A percentile compares a stretch with the other conserved stretches of the same genome.
These are phyloP conservation scores for Leptinotarsa peninsularis DNA, from an alignment of 2,888 invertebrate species.

Conservation along the genomic window DNA sequence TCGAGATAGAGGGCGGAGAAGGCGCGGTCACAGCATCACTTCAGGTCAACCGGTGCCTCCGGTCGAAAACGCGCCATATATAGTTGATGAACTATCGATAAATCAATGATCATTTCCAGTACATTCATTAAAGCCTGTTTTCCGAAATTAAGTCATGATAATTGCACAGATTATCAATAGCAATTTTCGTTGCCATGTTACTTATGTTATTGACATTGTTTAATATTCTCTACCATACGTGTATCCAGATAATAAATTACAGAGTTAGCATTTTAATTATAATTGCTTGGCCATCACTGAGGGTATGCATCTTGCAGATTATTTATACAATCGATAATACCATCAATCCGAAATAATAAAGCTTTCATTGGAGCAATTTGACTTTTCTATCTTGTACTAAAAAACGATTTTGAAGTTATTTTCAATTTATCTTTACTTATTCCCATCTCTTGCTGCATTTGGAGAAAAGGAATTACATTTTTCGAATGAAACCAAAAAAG, in stretches of 20 bases:
- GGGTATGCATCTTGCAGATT: constrained; percentile 30
- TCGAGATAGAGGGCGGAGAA: too few relatives aligned
- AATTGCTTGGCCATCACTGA: constrained; percentile 30
- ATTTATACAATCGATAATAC: constrained; percentile 28
- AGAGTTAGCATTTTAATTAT: constrained; percentile 15
- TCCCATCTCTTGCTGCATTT: constrained; percentile 52
- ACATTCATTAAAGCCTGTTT: not conserved
- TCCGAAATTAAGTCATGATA: not conserved
- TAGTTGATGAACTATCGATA: too few relatives aligned
- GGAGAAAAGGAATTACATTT: constrained; percentile 48
- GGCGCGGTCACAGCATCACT: too few relatives aligned
- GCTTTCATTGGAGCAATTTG: constrained; percentile 32
- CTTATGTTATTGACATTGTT: constrained; percentile 20
- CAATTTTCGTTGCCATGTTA: constrained; percentile 14
- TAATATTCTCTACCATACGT: constrained; percentile 19
- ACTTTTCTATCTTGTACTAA: constrained; percentile 36
- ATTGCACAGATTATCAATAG: constrained; percentile 21
- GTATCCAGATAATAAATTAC: constrained; percentile 23
- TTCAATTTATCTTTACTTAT: constrained; percentile 38
- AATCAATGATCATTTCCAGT: not conserved
- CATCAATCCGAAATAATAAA: constrained; percentile 38
- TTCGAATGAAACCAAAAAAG: constrained; percentile 36
- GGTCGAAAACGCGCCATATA: too few relatives aligned
- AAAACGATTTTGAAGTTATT: constrained; percentile 38
- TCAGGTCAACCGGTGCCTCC: too few relatives aligned